These are phyloP conservation scores for Mastigias papua DNA, from an alignment of 30 jellyfish, hydroid and myxozoan genomes.

Conservation along the genomic window DNA sequence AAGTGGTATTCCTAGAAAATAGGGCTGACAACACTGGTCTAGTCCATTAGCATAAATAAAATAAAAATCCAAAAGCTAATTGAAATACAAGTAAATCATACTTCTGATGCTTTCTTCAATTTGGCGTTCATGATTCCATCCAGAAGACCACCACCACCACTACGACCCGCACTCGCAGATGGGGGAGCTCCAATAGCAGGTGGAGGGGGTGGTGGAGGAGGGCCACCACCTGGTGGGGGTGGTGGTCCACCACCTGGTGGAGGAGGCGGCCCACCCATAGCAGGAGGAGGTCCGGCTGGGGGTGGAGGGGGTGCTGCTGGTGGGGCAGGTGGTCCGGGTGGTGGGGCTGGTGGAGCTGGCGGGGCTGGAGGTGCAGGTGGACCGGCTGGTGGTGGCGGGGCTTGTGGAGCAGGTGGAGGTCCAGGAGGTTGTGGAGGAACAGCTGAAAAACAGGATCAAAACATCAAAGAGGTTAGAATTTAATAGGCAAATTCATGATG, in stretches of 20 bases:
- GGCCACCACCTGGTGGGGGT: slow-evolving; percentile 75
- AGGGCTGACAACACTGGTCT: too few relatives aligned
- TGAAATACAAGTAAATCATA: too few relatives aligned
- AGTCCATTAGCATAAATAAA: too few relatives aligned
- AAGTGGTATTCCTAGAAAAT: too few relatives aligned
- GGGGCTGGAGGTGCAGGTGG: slow-evolving; percentile 53
- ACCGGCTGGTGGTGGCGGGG: slow-evolving; percentile 67
- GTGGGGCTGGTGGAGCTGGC: slow-evolving; percentile 60
- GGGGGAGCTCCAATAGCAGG: slow-evolving; percentile 71
- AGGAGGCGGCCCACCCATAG: slow-evolving; percentile 66
- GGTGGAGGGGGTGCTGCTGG: slow-evolving; percentile 81
- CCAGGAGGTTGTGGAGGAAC: slow-evolving; percentile 82
- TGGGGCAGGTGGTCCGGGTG: slow-evolving; percentile 74
- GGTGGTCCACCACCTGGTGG: slow-evolving; percentile 75
- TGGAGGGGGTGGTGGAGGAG: slow-evolving; percentile 98
- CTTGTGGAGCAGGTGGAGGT: slow-evolving; percentile 60
- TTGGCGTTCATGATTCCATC: slow-evolving; percentile 78
- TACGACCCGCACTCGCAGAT: slow-evolving; percentile 80
- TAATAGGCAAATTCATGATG: neutral
- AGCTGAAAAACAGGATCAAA: slow-evolving; percentile 1
- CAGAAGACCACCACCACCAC: slow-evolving; percentile 91
- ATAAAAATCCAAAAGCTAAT: too few relatives aligned
- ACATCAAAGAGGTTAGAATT: neutral
- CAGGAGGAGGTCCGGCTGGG: slow-evolving; percentile 76
- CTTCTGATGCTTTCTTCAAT: slow-evolving; percentile 80